Evolutionary conservation across 2,797 vertebrate genomes (phyloP).

Genomic region (Channa striata): DNA sequence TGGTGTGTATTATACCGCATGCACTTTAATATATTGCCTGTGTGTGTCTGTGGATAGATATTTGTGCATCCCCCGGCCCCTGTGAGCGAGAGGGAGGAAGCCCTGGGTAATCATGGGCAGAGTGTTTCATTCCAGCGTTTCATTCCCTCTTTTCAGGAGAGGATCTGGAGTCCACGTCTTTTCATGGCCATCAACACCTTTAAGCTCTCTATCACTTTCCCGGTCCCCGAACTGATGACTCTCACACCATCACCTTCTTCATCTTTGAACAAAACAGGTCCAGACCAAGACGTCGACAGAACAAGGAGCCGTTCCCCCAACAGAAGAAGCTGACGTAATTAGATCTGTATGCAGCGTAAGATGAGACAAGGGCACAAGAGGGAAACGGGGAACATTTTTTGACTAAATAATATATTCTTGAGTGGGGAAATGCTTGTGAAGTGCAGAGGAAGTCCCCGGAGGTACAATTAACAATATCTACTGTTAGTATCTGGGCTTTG

Average conservation of each 20-base stretch:
- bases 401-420: constrained; percentile 56
- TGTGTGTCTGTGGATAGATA: constrained; percentile 28
- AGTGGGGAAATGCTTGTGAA: constrained; percentile 61
- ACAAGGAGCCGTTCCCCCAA: constrained; percentile 10
- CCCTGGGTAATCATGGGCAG: constrained; percentile 55
- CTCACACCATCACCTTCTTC: constrained; percentile 24
- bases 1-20: constrained; percentile 41
- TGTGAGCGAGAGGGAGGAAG: constrained; percentile 34
- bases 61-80: constrained; percentile 29
- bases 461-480: constrained; percentile 78
- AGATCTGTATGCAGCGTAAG: constrained; percentile 60
- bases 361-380: constrained; percentile 19
- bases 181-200: constrained; percentile 31
- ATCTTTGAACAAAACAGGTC: constrained; percentile 60
- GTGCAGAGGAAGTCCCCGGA: constrained; percentile 62
- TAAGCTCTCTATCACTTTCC: constrained; percentile 46
- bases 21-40: constrained; percentile 59
- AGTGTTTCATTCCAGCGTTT: constrained; percentile 44
- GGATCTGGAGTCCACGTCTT: constrained; percentile 34
- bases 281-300: constrained; percentile 61
- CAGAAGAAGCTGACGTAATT: constrained; percentile 68
- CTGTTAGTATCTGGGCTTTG: constrained; percentile 34
- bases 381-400: constrained; percentile 30
- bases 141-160: constrained; percentile 55
- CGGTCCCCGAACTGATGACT: constrained; percentile 27